Percentiles rank a stretch among this genome's conserved stretches.
These are phyloP conservation scores for Lagorchestes hirsutus DNA, from an alignment of 2,797 vertebrate genomes.

Conservation along the genomic window DNA sequence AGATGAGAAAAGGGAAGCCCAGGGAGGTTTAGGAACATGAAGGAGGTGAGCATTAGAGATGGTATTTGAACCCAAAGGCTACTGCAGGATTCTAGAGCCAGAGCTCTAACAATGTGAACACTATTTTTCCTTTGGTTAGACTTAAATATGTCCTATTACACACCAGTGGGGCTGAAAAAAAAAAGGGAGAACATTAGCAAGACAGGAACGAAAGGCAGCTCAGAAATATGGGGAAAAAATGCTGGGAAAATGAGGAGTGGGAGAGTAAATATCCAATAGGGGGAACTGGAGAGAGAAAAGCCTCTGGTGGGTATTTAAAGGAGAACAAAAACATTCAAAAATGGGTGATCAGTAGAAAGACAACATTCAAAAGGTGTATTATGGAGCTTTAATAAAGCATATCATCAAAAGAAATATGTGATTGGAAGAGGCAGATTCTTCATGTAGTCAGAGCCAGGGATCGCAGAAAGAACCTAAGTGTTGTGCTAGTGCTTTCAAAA, in stretches of 20 bases:
- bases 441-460: neutral
- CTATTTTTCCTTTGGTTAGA: neutral
- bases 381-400: neutral
- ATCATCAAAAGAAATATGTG: neutral
- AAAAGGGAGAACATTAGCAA: neutral
- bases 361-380: neutral
- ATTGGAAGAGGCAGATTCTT: neutral
- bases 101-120: neutral
- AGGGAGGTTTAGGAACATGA: neutral
- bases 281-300: constrained; percentile 25
- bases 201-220: neutral
- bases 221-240: neutral
- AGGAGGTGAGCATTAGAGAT: neutral
- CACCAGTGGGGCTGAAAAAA: neutral
- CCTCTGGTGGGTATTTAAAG: neutral
- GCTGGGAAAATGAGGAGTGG: constrained; percentile 24
- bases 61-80: neutral
- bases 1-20: neutral
- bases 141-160: neutral
- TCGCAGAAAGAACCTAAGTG: neutral
- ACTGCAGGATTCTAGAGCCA: neutral
- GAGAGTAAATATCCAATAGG: constrained; percentile 31
- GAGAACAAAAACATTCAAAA: constrained; percentile 23
- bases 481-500: neutral
- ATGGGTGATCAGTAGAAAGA: neutral